phyloP scores from a whole-genome alignment of 1,140 invertebrate species.

The Palaemon carinicauda region DNA sequence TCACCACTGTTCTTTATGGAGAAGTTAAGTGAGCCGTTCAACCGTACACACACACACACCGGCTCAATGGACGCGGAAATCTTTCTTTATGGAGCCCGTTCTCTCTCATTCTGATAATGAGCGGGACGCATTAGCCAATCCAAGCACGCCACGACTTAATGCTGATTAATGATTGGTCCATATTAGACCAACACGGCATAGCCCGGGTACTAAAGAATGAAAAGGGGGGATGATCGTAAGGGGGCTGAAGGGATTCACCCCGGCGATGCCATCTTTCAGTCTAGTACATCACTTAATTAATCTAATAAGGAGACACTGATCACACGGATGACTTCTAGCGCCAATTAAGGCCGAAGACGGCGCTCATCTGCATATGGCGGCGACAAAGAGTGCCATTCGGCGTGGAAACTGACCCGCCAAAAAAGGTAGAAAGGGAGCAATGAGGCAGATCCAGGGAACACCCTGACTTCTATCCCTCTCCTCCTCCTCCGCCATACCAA shows the following conservation, averaged over 20 bases:
- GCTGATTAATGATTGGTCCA: slow-evolving; percentile 53
- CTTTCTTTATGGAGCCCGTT: slow-evolving; percentile 53
- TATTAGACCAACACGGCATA: slow-evolving; percentile 39
- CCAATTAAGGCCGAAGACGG: slow-evolving; percentile 29
- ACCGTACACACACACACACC: neutral
- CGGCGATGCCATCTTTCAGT: slow-evolving; percentile 29
- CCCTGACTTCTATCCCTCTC: too few relatives aligned
- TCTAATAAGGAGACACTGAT: slow-evolving; percentile 37
- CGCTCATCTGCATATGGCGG: slow-evolving; percentile 46
- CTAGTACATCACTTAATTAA: slow-evolving; percentile 47
- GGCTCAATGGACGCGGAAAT: slow-evolving; percentile 29
- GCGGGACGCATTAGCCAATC: slow-evolving; percentile 51
- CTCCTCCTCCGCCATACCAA: too few relatives aligned
- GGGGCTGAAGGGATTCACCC: neutral
- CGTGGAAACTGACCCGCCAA: neutral
- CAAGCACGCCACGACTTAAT: slow-evolving; percentile 41
- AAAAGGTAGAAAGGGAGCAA: too few relatives aligned
- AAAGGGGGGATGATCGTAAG: neutral
- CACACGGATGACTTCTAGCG: slow-evolving; percentile 21
- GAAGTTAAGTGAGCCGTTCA: slow-evolving; percentile 22
- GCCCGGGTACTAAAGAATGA: neutral
- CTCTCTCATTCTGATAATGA: slow-evolving; percentile 52
- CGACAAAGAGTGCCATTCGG: slow-evolving; percentile 24
- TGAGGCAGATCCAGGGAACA: too few relatives aligned
- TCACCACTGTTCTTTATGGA: slow-evolving; percentile 30